These are phyloP conservation scores for Cisticola juncidis DNA, from an alignment of 2,113 vertebrate species.

Conservation along the genomic window DNA sequence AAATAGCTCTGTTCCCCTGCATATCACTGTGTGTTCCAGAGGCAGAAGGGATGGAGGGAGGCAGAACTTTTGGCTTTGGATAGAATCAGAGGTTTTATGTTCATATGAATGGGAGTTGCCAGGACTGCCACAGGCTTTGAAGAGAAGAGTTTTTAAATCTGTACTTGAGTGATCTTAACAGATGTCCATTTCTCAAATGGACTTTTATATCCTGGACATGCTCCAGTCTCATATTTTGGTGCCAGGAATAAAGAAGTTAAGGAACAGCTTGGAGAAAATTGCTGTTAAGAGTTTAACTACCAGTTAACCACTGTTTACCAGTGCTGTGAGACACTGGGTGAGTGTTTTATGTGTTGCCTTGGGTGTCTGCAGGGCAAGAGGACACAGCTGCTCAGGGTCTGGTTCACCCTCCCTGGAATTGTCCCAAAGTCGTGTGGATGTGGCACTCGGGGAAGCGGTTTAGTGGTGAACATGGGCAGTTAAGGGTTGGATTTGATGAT, in stretches of 20 bases:
- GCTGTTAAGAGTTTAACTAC: not conserved
- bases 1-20: not conserved
- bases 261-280: not conserved
- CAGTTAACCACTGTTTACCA: not conserved
- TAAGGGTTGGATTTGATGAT: not conserved
- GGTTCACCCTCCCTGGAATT: not conserved
- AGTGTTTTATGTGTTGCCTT: not conserved
- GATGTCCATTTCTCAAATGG: not conserved
- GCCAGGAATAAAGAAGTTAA: not conserved
- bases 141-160: not conserved
- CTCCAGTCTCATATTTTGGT: not conserved
- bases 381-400: not conserved
- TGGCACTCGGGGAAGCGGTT: not conserved
- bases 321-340: not conserved
- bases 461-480: accelerated
- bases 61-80: not conserved
- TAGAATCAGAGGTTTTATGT: not conserved
- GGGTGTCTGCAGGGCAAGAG: not conserved
- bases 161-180: not conserved
- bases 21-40: not conserved
- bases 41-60: not conserved
- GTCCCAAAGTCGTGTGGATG: not conserved
- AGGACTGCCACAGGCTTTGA: not conserved
- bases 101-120: not conserved
- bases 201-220: accelerated